Evolutionary conservation across 2,888 invertebrate genomes (phyloP), one percentile per base, ranked within the genome.

Genomic region (Epiblema foenella): DNA sequence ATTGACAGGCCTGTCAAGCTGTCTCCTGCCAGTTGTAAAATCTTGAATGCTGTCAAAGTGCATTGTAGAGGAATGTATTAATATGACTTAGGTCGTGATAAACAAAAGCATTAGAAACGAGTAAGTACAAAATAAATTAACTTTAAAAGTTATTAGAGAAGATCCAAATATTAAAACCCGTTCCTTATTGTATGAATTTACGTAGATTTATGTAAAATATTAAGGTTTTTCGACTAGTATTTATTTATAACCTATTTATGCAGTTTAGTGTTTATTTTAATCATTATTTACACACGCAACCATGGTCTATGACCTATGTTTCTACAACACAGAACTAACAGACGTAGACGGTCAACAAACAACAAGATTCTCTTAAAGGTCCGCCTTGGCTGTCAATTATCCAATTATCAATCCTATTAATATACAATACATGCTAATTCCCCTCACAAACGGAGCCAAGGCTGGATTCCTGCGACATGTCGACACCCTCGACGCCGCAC

Each of bases 371-470:
- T 33, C 24, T 10, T 18, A 39, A 24, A n/a, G 18, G 29, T 7
- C 11, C 52, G 39, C 52, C 52, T 42, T 56, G 39, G 51, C 39
- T 7, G 17, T 20, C 24, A 51, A 58, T 59, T 67, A 56, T 60
- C 33, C 17, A 46, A 59, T 65, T 52, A 52, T 65, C 18, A 51
- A 24, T 60, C 46, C 20, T 66, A 65, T 66, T 54, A 65, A 60
- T 60, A 60, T 33, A 66, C 65, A 66, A 17, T n/a, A 37, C 15
- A 66, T 70, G 59, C 65, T 66, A 70, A 70, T 66, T 58, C 17
- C 42, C 37, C 29, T 4, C 20, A 46, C 63, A 42, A 66, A 54
- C 15, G 46, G 46, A 66, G 54, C 59, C 70, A 70, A 70, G 70
- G 70, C 65, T 54, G 37, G 69, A 57, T 49, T n/a, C 69, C 57